A percentile compares a stretch with the other conserved stretches of the same genome.
Conservation (phyloP, 30 jellyfish, hydroid and myxozoan species). For the Haliclystus octoradiatus region DNA sequence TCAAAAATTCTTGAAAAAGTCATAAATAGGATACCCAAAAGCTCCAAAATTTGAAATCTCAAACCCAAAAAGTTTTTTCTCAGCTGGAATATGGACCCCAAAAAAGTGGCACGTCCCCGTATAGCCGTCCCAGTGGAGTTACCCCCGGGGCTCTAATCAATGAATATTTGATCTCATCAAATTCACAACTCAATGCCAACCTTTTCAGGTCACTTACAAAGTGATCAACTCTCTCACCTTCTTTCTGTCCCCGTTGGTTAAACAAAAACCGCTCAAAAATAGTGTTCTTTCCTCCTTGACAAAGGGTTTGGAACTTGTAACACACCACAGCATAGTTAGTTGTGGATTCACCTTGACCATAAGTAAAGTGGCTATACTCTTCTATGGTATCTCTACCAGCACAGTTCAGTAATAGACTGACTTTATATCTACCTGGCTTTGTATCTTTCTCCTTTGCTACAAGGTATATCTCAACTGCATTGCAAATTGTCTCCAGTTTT, state of each 20-base stretch:
- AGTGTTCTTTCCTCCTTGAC: background rate
- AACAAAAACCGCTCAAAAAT: background rate
- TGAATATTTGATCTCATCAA: background rate
- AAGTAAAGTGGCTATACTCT: background rate
- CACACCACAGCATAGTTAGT: background rate
- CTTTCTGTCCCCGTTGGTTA: background rate
- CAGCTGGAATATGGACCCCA: no score
- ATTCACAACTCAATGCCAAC: background rate
- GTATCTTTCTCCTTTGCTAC: slow-evolving; percentile 2
- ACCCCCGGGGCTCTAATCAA: background rate
- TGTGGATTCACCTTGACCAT: background rate
- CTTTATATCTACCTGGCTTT: background rate
- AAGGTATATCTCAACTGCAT: background rate
- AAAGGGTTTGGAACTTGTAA: background rate
- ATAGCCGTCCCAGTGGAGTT: no score
- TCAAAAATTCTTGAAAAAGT: no score
- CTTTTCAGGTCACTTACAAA: background rate
- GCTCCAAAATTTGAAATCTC: no score
- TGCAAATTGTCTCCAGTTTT: background rate
- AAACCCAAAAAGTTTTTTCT: no score
- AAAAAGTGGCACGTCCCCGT: no score
- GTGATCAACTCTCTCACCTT: background rate
- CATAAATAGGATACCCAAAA: no score
- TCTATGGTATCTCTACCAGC: background rate
- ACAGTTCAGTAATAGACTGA: background rate